phyloP scores from a whole-genome alignment of 1,140 invertebrate species.

The Penaeus japonicus region DNA sequence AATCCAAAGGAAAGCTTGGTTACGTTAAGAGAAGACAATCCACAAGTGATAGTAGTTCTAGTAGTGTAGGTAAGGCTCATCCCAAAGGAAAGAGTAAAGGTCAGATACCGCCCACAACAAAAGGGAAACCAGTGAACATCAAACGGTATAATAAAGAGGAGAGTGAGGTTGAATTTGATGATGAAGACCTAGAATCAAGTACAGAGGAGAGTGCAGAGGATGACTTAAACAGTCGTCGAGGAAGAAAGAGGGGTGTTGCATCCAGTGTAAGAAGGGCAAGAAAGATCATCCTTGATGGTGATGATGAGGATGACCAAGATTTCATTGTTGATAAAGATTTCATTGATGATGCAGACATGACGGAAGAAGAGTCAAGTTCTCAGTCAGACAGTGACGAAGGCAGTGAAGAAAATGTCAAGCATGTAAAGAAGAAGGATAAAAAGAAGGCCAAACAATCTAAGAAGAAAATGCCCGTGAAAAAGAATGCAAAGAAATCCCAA shows the following conservation, averaged over 20 bases:
- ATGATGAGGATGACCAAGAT: constrained; percentile 48
- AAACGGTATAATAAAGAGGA: constrained; percentile 47
- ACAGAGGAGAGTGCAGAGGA: constrained; percentile 55
- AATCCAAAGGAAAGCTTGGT: background rate
- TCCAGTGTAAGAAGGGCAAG: constrained; percentile 45
- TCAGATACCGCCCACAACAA: constrained; percentile 11
- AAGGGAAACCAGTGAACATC: background rate
- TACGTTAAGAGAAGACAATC: background rate
- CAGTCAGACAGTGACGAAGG: constrained; percentile 12
- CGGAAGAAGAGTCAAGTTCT: constrained; percentile 22
- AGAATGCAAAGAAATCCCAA: constrained; percentile 11
- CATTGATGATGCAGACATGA: constrained; percentile 22
- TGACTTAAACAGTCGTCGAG: constrained; percentile 12
- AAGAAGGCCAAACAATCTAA: constrained; percentile 7
- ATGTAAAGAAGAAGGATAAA: background rate
- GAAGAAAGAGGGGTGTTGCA: constrained; percentile 24
- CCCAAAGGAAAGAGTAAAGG: background rate
- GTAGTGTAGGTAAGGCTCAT: constrained; percentile 2
- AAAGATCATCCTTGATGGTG: constrained; percentile 51
- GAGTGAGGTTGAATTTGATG: constrained; percentile 60
- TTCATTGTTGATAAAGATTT: constrained; percentile 34
- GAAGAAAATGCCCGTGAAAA: background rate
- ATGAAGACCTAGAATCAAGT: constrained; percentile 60
- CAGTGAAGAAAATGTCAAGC: background rate
- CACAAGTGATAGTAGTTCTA: background rate